phyloP scores from a whole-genome alignment of 2,797 vertebrate species.

The Chiloscyllium punctatum region DNA sequence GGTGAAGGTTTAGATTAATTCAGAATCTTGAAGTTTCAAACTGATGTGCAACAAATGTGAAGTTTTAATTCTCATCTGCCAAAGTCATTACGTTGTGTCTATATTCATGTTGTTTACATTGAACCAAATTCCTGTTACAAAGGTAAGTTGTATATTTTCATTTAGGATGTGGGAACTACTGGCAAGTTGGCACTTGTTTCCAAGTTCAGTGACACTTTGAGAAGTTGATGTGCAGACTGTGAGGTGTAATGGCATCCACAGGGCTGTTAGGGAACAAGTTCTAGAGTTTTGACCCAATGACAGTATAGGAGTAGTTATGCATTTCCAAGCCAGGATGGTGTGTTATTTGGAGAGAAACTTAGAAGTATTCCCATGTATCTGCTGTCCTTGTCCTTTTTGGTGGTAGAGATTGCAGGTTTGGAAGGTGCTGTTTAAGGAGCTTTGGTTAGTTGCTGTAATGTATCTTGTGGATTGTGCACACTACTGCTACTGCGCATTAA shows the following conservation, averaged over 20 bases:
- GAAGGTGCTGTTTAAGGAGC: not conserved
- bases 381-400: not conserved
- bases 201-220: not conserved
- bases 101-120: not conserved
- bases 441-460: not conserved
- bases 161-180: not conserved
- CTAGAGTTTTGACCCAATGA: not conserved
- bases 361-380: not conserved
- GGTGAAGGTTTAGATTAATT: not conserved
- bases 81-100: not conserved
- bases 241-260: not conserved
- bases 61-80: not conserved
- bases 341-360: not conserved
- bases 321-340: not conserved
- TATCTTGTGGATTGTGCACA: too few species aligned
- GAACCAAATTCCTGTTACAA: not conserved
- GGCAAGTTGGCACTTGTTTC: not conserved
- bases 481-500: too few species aligned
- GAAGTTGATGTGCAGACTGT: not conserved
- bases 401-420: not conserved
- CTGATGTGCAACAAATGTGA: not conserved
- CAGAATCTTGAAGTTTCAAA: not conserved
- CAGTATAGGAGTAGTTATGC: not conserved
- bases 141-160: not conserved
- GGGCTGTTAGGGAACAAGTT: not conserved